Percentiles rank a stretch among this genome's conserved stretches.
Conservation (phyloP, 2,113 vertebrate genomes). For the Cinclus mexicanus region DNA sequence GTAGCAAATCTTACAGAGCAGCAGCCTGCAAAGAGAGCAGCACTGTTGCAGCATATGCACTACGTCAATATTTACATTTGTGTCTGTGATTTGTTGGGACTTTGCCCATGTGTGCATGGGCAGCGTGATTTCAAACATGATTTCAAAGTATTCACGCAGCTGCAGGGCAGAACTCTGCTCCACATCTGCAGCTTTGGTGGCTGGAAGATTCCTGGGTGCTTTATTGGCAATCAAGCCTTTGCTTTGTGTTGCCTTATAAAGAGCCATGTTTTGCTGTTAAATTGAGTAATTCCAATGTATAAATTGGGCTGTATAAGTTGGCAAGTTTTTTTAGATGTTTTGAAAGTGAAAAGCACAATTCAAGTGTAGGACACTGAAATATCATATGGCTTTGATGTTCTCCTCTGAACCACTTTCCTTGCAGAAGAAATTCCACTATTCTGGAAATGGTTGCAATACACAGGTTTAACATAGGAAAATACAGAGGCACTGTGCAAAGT, state of each 20-base stretch:
- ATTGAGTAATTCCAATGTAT: accelerated
- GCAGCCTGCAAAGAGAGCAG: not conserved
- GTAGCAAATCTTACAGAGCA: not conserved
- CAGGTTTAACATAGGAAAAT: not conserved
- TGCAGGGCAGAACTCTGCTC: not conserved
- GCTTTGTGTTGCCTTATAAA: not conserved
- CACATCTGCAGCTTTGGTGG: not conserved
- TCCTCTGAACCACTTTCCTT: not conserved
- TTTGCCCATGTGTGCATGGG: not conserved
- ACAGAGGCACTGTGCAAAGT: not conserved
- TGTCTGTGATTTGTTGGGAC: not conserved
- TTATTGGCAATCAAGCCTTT: not conserved
- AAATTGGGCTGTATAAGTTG: not conserved
- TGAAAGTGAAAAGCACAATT: not conserved
- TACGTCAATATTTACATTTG: not conserved
- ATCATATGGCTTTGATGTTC: not conserved
- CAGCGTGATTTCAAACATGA: not conserved
- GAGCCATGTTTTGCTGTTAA: not conserved
- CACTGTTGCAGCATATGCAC: accelerated
- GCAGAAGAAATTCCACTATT: not conserved
- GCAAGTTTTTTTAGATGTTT: not conserved
- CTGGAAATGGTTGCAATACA: not conserved
- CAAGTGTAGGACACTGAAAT: not conserved
- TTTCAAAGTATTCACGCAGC: not conserved
- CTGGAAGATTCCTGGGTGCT: not conserved